These are phyloP conservation scores for Idaea straminata DNA, from an alignment of 2,888 invertebrate species.

Conservation along the genomic window DNA sequence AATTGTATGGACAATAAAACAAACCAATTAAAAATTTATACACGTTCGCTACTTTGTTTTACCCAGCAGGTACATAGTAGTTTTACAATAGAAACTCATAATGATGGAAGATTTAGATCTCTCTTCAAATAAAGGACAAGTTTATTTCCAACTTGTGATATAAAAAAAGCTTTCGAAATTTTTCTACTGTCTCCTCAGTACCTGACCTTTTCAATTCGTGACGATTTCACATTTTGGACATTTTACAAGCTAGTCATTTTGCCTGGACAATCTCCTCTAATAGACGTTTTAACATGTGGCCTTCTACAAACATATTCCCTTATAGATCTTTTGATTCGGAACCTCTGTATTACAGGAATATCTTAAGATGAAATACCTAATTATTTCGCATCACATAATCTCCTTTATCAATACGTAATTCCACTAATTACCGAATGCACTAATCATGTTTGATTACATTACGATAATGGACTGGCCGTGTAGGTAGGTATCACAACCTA, in stretches of 20 bases:
- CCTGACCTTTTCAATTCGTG: too few species aligned
- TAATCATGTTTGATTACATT: slow-evolving; percentile 17
- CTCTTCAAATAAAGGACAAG: background rate
- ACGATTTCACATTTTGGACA: too few species aligned
- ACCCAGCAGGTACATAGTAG: slow-evolving; percentile 2
- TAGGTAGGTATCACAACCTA: slow-evolving; percentile 25
- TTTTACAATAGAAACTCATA: background rate
- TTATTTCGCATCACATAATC: background rate
- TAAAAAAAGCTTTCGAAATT: too few species aligned
- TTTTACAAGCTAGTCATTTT: too few species aligned
- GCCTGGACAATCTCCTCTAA: too few species aligned
- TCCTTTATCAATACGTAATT: background rate
- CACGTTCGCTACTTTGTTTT: background rate
- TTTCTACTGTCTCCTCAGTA: too few species aligned
- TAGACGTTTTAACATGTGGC: too few species aligned
- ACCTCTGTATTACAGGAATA: too few species aligned
- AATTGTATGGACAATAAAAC: background rate
- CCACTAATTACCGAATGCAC: background rate
- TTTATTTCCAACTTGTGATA: too few species aligned
- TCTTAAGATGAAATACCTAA: background rate
- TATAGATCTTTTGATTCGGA: too few species aligned
- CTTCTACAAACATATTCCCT: too few species aligned
- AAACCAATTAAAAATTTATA: background rate
- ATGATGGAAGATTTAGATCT: background rate
- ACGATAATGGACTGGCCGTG: slow-evolving; percentile 48